A percentile compares a stretch with the other conserved stretches of the same genome.
Conservation (phyloP, 2,888 invertebrate genomes). For the Drosophila mimica region DNA sequence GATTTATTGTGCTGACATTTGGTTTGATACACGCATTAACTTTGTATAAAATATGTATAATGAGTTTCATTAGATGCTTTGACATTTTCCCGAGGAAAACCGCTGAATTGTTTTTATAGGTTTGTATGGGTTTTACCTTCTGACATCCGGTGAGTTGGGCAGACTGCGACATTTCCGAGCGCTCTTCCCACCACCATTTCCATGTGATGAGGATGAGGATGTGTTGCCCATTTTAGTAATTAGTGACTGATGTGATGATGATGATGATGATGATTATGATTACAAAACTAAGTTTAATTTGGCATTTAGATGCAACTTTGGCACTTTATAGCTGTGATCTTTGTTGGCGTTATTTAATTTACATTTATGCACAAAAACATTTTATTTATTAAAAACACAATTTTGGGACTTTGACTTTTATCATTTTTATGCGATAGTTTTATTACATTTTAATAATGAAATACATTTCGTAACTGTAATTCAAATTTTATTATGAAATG, state of each 20-base stretch:
- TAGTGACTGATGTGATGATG: constrained; percentile 23
- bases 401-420: constrained; percentile 3
- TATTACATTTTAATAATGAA: neutral
- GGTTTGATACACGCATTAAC: constrained; percentile 58
- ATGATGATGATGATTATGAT: constrained; percentile 53
- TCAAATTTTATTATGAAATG: neutral
- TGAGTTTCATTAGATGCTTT: constrained; percentile 66
- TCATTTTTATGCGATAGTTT: neutral
- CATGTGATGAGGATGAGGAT: constrained; percentile 79
- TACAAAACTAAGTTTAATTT: constrained; percentile 62
- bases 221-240: constrained; percentile 83
- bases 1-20: constrained; percentile 74
- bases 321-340: constrained; percentile 57
- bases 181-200: constrained; percentile 73
- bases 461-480: neutral
- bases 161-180: constrained; percentile 87
- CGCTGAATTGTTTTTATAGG: constrained; percentile 15
- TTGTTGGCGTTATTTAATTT: neutral
- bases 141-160: constrained; percentile 91
- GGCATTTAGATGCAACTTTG: constrained; percentile 73
- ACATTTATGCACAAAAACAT: constrained; percentile 18
- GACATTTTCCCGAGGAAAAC: constrained; percentile 41
- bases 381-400: neutral
- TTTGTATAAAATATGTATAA: constrained; percentile 51
- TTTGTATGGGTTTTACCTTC: constrained; percentile 87